phyloP scores from a whole-genome alignment of 2,888 invertebrate genomes.

The Matsumyia berberina region DNA sequence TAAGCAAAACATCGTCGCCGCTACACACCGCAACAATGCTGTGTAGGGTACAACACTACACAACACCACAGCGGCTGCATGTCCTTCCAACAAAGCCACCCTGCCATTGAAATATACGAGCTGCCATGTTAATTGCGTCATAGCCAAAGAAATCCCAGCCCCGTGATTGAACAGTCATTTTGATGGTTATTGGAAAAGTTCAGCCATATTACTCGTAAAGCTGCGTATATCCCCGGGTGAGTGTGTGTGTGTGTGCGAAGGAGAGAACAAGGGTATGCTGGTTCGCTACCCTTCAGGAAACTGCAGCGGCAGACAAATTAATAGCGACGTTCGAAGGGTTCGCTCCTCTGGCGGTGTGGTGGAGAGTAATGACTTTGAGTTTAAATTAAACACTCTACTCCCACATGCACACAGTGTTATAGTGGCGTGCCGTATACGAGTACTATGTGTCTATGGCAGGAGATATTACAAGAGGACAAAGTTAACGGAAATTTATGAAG shows the following conservation, averaged over 20 bases:
- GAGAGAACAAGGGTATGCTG: constrained; percentile 19
- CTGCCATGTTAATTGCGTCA: constrained; percentile 75
- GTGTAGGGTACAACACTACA: constrained; percentile 9
- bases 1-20: constrained; percentile 67
- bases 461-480: constrained; percentile 78
- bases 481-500: constrained; percentile 83
- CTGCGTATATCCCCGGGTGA: constrained; percentile 37
- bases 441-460: constrained; percentile 39
- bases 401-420: constrained; percentile 10
- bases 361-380: constrained; percentile 74
- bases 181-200: constrained; percentile 77
- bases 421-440: constrained; percentile 23
- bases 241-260: constrained; percentile 38
- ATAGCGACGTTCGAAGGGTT: constrained; percentile 70
- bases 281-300: constrained; percentile 51
- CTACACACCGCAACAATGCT: constrained; percentile 53
- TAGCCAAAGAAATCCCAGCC: constrained; percentile 71
- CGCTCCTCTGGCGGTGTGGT: constrained; percentile 28
- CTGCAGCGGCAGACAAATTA: constrained; percentile 75
- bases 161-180: constrained; percentile 76
- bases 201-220: constrained; percentile 41
- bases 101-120: constrained; percentile 49
- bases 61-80: constrained; percentile 18
- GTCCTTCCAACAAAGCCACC: not conserved
- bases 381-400: constrained; percentile 70